A percentile compares a stretch with the other conserved stretches of the same genome.
phyloP scores from a whole-genome alignment of 2,797 vertebrate species.

The Gambusia yucatana region DNA sequence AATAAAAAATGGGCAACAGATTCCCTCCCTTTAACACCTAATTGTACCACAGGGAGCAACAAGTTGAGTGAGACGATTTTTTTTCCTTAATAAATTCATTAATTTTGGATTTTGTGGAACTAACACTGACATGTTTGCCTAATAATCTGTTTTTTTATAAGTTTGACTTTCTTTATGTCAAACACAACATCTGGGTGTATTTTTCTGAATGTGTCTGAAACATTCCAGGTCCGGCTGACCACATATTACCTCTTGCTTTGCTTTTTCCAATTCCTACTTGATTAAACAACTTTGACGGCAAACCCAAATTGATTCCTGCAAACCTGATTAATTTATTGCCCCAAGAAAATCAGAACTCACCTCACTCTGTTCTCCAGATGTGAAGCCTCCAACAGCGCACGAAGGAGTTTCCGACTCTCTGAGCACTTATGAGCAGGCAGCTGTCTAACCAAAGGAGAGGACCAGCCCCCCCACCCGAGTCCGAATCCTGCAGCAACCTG shows the following conservation, averaged over 20 bases:
- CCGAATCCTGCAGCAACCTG: conserved; percentile 59
- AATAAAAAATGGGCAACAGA: conserved; percentile 1
- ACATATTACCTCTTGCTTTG: not conserved
- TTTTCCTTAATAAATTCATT: conserved; percentile 7
- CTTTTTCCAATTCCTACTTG: not conserved
- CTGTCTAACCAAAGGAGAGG: conserved; percentile 70
- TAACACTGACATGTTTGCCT: conserved; percentile 45
- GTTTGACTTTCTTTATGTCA: not conserved
- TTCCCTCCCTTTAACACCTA: conserved; percentile 11
- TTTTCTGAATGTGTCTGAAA: not conserved
- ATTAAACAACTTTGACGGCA: not conserved
- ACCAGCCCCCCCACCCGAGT: conserved; percentile 50
- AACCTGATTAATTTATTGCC: conserved; percentile 10
- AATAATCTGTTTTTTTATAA: not conserved
- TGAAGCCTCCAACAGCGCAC: conserved; percentile 50
- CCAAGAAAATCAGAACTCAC: conserved; percentile 61
- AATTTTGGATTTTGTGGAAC: conserved; percentile 16
- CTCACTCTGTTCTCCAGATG: conserved; percentile 49
- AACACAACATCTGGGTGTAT: not conserved
- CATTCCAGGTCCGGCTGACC: not conserved
- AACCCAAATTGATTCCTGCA: conserved; percentile 21
- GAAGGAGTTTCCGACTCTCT: conserved; percentile 35
- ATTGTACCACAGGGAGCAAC: conserved; percentile 10
- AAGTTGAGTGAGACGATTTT: not conserved
- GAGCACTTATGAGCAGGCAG: conserved; percentile 64